Percentiles rank a stretch among this genome's conserved stretches.
Conservation (phyloP, 2,888 invertebrate species). For the Escarpia spicata region DNA sequence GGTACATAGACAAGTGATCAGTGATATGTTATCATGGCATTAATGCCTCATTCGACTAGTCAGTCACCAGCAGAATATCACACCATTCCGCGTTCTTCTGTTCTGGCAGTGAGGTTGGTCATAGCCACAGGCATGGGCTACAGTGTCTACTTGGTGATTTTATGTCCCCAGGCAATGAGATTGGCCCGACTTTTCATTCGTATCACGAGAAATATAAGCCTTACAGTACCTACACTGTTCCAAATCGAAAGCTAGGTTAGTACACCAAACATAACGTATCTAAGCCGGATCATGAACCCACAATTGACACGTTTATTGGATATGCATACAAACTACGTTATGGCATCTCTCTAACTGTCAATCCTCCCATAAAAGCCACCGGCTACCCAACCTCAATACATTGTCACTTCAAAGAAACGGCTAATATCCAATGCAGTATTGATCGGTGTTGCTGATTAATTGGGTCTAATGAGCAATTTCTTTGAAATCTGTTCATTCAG, state of each 20-base stretch:
- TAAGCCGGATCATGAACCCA: neutral
- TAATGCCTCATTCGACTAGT: conserved; percentile 5
- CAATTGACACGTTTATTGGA: neutral
- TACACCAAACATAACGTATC: neutral
- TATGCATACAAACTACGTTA: neutral
- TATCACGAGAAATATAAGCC: neutral
- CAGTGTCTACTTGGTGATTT: neutral
- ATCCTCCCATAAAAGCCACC: neutral
- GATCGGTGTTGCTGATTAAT: no score
- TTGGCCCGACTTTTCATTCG: neutral
- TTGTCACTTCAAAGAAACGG: no score
- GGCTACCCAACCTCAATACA: neutral
- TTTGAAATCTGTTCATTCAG: no score
- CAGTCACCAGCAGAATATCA: neutral
- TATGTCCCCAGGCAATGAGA: neutral
- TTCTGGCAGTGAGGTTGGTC: neutral
- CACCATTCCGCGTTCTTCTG: neutral
- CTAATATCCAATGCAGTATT: no score
- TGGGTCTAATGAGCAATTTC: no score
- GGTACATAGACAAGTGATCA: neutral
- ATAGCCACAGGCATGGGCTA: no score
- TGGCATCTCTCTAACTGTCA: neutral
- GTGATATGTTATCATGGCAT: neutral
- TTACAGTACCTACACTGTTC: neutral
- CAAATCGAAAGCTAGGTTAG: neutral